Evolutionary conservation across 2,113 vertebrate genomes (phyloP), one percentile per base, ranked within the genome.

Genomic region (Elachura formosa): DNA sequence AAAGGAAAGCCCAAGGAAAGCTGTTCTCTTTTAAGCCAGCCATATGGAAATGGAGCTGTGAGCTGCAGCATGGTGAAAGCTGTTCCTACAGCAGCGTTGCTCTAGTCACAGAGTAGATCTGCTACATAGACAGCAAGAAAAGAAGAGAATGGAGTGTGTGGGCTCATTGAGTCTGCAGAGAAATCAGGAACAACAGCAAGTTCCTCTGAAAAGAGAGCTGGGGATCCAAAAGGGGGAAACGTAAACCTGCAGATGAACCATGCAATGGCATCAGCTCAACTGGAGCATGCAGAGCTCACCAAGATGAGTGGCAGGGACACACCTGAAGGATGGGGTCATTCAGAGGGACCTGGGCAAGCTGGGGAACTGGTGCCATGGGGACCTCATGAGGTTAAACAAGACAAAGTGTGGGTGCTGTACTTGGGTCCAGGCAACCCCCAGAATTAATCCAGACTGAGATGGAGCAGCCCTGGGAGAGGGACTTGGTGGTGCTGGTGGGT

Each of bases 301-400:
- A 22, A 23, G 31, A 5, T 12, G 22, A 36, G 43, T 1, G 23
- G 58, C 36, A 80, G 26, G 4, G 67, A 20, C 36, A 45, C 63
- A 13, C 26, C 36, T 58, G 33, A 38, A 21, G 59, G 76, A 58
- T 16, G 22, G 58, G 48, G 3, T 12, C 41, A 48, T 4, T n/a
- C 64, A 14, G 1, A 38, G 55, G 38, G 29, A 34, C 13, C 48
- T 8, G 40, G n/a, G 10, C 40, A 56, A 56, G 17, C 58, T 80
- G 4, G 0, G 31, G 66, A 25, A 5, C 21, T 7, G 34, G 8
- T 1, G 6, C 48, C 7, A 1, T 22, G 34, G 75, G 21, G 40
- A 23, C 11, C 31, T 40, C 49, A 12, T 1, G 21, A 36, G 25
- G 21, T 10, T 55, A 19, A 31, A 79, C 25, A 14, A 25, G 25